Percentiles rank a stretch among this genome's conserved stretches.
Conservation (phyloP, 92 coral and sea anemone species). For the Chrysogorgia sp. region DNA sequence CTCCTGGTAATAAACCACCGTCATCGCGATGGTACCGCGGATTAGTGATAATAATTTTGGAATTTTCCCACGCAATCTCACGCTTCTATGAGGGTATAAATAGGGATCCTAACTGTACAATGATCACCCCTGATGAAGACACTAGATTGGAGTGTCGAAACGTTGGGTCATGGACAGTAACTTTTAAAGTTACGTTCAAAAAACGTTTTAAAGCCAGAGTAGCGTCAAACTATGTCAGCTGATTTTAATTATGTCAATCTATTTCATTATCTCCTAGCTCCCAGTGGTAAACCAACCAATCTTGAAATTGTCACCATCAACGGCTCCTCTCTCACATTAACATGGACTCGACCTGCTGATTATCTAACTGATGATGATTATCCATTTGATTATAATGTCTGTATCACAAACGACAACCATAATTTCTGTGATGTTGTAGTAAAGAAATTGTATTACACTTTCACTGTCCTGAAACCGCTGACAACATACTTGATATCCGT, state of each 20-base stretch:
- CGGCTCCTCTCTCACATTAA: constrained; percentile 4
- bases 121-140: too few species aligned
- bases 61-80: too few species aligned
- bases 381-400: constrained; percentile 18
- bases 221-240: too few species aligned
- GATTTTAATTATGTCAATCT: background rate
- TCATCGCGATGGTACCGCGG: too few species aligned
- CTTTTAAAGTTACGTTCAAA: too few species aligned
- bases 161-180: too few species aligned
- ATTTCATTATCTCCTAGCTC: background rate
- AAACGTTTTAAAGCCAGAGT: too few species aligned
- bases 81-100: too few species aligned
- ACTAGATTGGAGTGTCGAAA: too few species aligned
- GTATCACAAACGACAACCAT: background rate
- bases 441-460: background rate
- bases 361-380: constrained; percentile 23
- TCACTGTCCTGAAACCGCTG: background rate
- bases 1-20: too few species aligned
- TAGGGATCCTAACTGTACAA: too few species aligned
- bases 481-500: constrained; percentile 9
- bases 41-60: too few species aligned
- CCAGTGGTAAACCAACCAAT: constrained; percentile 14
- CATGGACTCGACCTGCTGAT: constrained; percentile 30
- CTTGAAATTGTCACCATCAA: background rate
- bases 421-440: background rate